Percentiles rank a stretch among this genome's conserved stretches.
phyloP scores from a whole-genome alignment of 1,140 invertebrate species.

The Adoxophyes honmai region DNA sequence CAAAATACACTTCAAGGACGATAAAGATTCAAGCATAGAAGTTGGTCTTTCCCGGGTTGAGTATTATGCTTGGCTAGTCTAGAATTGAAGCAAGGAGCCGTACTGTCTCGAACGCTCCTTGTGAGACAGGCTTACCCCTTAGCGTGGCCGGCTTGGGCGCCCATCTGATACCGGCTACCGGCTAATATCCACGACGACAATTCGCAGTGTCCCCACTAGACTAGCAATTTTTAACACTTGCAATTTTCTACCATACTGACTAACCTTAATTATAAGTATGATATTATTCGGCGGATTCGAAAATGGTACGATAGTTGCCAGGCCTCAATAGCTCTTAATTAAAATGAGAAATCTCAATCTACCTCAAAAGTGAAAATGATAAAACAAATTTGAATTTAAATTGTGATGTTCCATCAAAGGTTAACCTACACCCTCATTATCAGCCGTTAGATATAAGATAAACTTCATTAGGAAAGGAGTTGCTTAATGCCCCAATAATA shows the following conservation, averaged over 20 bases:
- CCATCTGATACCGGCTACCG: slow-evolving; percentile 63
- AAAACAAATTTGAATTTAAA: not conserved
- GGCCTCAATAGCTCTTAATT: too few relatives aligned
- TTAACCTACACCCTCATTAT: slow-evolving; percentile 3
- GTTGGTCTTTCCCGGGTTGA: too few relatives aligned
- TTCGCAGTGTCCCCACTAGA: slow-evolving; percentile 52
- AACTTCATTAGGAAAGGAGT: slow-evolving; percentile 11
- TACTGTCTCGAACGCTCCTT: slow-evolving; percentile 4
- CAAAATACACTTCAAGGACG: too few relatives aligned
- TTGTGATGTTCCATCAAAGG: not conserved
- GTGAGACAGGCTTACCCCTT: slow-evolving; percentile 22
- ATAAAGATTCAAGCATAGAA: too few relatives aligned
- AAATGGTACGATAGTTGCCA: too few relatives aligned
- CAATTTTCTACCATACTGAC: too few relatives aligned
- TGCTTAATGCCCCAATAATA: slow-evolving; percentile 12
- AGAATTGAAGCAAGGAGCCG: not conserved
- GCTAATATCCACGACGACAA: slow-evolving; percentile 71
- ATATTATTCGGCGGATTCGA: too few relatives aligned
- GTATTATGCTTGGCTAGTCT: not conserved
- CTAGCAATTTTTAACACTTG: too few relatives aligned
- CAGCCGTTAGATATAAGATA: slow-evolving; percentile 8
- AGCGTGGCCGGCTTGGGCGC: slow-evolving; percentile 23
- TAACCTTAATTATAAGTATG: too few relatives aligned
- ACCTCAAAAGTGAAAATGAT: too few relatives aligned
- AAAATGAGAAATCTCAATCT: too few relatives aligned